Conservation (phyloP, 1,140 invertebrate genomes). For the Tetragonula clypearis region DNA sequence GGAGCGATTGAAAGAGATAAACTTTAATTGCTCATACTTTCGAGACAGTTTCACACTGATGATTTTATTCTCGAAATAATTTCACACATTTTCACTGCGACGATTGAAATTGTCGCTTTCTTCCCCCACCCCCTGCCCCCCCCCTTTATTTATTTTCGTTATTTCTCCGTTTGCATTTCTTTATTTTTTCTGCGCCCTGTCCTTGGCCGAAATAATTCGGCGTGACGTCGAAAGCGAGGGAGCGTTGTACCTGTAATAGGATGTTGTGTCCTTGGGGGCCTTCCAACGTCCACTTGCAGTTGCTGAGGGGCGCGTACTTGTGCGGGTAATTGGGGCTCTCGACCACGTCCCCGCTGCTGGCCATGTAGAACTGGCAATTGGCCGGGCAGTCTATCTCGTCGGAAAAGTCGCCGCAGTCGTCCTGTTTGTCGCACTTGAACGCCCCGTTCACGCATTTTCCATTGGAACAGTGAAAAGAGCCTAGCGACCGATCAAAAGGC, state of each 20-base stretch:
- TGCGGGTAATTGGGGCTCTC: constrained; percentile 97
- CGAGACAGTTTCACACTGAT: too few species aligned
- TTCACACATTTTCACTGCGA: too few species aligned
- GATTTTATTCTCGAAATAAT: too few species aligned
- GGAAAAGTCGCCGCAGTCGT: constrained; percentile 95
- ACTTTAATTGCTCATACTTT: too few species aligned
- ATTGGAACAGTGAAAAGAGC: constrained; percentile 95
- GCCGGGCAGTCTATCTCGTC: constrained; percentile 95
- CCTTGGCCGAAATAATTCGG: not conserved
- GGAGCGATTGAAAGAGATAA: too few species aligned
- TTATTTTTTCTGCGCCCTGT: too few species aligned
- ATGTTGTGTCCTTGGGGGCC: constrained; percentile 97
- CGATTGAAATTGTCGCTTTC: too few species aligned
- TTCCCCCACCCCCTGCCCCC: too few species aligned
- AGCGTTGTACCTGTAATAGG: constrained; percentile 86
- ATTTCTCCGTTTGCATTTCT: too few species aligned
- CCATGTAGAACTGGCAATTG: constrained; percentile 95
- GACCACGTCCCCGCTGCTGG: constrained; percentile 96
- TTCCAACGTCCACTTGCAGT: constrained; percentile 98
- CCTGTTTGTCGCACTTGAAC: constrained; percentile 95
- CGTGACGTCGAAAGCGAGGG: not conserved
- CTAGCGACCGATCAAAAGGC: constrained; percentile 71
- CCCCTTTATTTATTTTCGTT: too few species aligned
- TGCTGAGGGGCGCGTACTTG: constrained; percentile 93
- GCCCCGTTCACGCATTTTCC: constrained; percentile 94